Evolutionary conservation across 2,113 vertebrate genomes (phyloP).

Genomic region (Copsychus sechellarum): DNA sequence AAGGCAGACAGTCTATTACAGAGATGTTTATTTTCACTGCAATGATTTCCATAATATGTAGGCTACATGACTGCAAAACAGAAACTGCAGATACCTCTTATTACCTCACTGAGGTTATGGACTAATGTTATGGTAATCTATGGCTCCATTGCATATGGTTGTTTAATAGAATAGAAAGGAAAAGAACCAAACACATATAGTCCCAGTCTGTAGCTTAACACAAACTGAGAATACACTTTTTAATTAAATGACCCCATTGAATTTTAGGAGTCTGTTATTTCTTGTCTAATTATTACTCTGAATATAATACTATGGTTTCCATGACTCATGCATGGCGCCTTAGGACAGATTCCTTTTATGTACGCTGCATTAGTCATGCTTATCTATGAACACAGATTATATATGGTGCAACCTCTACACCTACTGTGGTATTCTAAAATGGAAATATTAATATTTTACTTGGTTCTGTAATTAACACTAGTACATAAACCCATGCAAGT

Average conservation of each 20-base stretch:
- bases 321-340: conserved; percentile 28
- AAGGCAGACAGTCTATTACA: neutral
- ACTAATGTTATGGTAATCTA: conserved; percentile 65
- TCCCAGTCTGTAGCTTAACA: conserved; percentile 47
- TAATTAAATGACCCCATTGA: conserved; percentile 67
- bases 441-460: conserved; percentile 16
- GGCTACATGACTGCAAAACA: conserved; percentile 40
- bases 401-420: neutral
- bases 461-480: conserved; percentile 29
- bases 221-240: conserved; percentile 50
- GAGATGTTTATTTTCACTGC: neutral
- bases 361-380: conserved; percentile 35
- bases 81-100: conserved; percentile 24
- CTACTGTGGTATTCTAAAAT: neutral
- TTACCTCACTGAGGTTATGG: conserved; percentile 47
- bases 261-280: conserved; percentile 62
- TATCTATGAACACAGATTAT: conserved; percentile 27
- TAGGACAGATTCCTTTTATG: conserved; percentile 51
- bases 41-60: conserved; percentile 5
- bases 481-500: neutral
- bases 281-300: conserved; percentile 64
- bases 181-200: neutral
- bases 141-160: conserved; percentile 45
- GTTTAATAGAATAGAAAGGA: conserved; percentile 15
- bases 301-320: conserved; percentile 48